These are phyloP conservation scores for Stratiomys singularior DNA, from an alignment of 2,888 invertebrate species.

Conservation along the genomic window DNA sequence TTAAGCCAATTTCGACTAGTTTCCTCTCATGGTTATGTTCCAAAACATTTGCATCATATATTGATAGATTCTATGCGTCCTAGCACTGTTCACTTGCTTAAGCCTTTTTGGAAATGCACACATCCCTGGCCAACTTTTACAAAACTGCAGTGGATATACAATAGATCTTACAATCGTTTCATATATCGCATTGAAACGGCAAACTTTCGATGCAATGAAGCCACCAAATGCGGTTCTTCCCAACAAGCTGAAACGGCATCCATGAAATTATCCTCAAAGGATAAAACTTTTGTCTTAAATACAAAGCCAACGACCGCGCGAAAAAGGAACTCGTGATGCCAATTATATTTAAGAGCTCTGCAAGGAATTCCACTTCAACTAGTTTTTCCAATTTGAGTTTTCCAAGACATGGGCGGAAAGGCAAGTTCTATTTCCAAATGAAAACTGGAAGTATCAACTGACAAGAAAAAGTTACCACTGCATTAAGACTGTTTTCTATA, in stretches of 20 bases:
- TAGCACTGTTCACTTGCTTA: no score
- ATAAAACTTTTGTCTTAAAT: constrained; percentile 29
- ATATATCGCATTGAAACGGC: no score
- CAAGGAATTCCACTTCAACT: constrained; percentile 25
- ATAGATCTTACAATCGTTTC: no score
- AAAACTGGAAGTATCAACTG: not conserved
- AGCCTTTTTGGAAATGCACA: no score
- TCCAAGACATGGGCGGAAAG: not conserved
- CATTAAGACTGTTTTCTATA: not conserved
- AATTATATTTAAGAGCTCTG: constrained; percentile 41
- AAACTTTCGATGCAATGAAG: no score
- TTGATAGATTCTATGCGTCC: no score
- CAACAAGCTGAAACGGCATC: not conserved
- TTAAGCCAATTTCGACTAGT: no score
- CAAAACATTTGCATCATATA: no score
- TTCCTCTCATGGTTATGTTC: no score
- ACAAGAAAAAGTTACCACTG: not conserved
- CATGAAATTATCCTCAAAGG: constrained; percentile 25
- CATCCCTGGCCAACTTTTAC: no score
- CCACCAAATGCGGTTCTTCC: no score
- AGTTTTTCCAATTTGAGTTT: constrained; percentile 27
- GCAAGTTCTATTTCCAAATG: not conserved
- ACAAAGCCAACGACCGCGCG: not conserved
- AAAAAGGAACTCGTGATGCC: constrained; percentile 25
- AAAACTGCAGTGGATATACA: no score